phyloP scores from a whole-genome alignment of 2,797 vertebrate species.

The Cuculus canorus region DNA sequence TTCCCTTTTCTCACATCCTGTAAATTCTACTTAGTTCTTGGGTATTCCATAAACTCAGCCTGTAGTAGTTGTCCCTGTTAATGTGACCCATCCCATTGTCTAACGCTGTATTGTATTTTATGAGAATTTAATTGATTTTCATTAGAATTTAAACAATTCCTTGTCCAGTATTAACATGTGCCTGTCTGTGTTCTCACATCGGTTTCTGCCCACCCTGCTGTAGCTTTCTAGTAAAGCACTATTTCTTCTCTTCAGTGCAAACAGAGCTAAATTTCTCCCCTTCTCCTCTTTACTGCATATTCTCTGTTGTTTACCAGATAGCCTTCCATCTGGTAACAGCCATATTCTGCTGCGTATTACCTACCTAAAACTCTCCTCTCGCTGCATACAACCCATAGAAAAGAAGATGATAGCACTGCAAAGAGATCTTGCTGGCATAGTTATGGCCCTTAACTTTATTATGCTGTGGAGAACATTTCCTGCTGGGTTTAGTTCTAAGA shows the following conservation, averaged over 20 bases:
- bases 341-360: background rate
- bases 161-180: background rate
- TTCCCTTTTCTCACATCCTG: background rate
- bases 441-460: background rate
- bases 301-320: accelerated
- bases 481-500: background rate
- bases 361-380: background rate
- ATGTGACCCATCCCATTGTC: background rate
- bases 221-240: background rate
- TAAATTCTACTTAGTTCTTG: background rate
- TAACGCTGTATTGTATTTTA: background rate
- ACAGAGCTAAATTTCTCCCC: background rate
- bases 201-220: background rate
- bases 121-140: background rate
- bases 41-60: background rate
- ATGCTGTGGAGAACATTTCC: background rate
- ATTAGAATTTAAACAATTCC: background rate
- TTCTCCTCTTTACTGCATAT: background rate
- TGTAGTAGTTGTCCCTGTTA: background rate
- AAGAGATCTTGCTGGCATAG: background rate
- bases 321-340: background rate
- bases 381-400: background rate
- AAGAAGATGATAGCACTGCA: background rate
- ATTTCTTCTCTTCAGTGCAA: background rate
- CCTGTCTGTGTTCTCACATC: background rate